phyloP scores from a whole-genome alignment of 2,888 invertebrate genomes.

The Meiosimyza platycephala region DNA sequence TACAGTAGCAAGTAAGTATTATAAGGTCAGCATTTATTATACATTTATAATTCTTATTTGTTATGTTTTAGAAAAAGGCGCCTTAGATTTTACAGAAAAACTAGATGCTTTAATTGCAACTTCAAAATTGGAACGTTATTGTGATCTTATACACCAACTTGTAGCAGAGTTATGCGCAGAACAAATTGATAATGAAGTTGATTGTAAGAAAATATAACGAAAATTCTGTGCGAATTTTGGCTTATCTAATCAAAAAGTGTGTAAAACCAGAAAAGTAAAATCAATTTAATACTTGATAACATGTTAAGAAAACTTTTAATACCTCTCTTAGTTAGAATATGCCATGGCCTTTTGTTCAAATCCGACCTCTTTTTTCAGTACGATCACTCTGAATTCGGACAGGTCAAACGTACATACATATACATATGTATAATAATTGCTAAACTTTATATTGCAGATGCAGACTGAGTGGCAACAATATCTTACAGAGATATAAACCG shows the following conservation, averaged over 20 bases:
- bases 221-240: too few species aligned
- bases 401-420: neutral
- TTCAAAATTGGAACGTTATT: conserved; percentile 68
- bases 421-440: too few species aligned
- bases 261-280: neutral
- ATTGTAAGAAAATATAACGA: conserved; percentile 69
- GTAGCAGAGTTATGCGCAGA: conserved; percentile 75
- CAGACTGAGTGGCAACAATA: conserved; percentile 84
- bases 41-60: neutral
- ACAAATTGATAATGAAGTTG: conserved; percentile 79
- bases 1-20: conserved; percentile 58
- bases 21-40: neutral
- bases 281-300: neutral
- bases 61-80: conserved; percentile 57
- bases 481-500: conserved; percentile 74
- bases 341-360: too few species aligned
- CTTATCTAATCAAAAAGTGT: too few species aligned
- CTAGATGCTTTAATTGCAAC: conserved; percentile 61
- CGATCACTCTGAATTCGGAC: neutral
- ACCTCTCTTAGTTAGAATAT: too few species aligned
- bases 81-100: conserved; percentile 65
- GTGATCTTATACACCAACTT: conserved; percentile 73
- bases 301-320: neutral
- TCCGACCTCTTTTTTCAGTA: too few species aligned
- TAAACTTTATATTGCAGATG: conserved; percentile 68